Percentiles rank a stretch among this genome's conserved stretches.
These are phyloP conservation scores for Poeciliopsis gracilis DNA, from an alignment of 2,797 vertebrate genomes.

Conservation along the genomic window DNA sequence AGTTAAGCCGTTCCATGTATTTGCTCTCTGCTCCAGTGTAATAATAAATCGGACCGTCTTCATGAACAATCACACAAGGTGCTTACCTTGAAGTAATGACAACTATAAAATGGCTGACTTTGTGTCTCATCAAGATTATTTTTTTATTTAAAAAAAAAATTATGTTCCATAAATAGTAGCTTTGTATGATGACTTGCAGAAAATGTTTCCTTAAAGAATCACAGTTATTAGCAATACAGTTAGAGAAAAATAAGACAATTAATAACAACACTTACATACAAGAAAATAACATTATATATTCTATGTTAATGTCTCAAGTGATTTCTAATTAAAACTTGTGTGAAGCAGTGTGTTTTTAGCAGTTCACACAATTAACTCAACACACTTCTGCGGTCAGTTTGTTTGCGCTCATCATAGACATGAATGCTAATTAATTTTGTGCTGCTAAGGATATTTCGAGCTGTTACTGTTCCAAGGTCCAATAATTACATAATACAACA, in stretches of 20 bases:
- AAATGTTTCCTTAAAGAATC: background rate
- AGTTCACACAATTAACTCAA: background rate
- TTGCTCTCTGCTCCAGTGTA: background rate
- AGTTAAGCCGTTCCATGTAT: background rate
- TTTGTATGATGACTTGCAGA: background rate
- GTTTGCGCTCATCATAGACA: background rate
- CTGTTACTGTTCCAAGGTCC: background rate
- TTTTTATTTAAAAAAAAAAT: background rate
- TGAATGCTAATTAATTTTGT: background rate
- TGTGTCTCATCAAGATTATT: background rate
- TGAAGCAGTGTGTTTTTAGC: background rate
- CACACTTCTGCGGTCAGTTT: background rate
- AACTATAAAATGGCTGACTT: background rate
- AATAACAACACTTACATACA: background rate
- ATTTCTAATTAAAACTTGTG: background rate
- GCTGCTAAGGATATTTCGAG: background rate
- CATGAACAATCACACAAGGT: background rate
- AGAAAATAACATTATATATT: background rate
- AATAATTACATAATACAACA: background rate
- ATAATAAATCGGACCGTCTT: background rate
- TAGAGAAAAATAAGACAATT: background rate
- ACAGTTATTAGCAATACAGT: background rate
- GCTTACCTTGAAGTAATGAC: background rate
- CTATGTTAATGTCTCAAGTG: background rate
- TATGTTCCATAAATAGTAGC: background rate